phyloP scores from a whole-genome alignment of 2,113 vertebrate genomes.

The Clarias batrachus region DNA sequence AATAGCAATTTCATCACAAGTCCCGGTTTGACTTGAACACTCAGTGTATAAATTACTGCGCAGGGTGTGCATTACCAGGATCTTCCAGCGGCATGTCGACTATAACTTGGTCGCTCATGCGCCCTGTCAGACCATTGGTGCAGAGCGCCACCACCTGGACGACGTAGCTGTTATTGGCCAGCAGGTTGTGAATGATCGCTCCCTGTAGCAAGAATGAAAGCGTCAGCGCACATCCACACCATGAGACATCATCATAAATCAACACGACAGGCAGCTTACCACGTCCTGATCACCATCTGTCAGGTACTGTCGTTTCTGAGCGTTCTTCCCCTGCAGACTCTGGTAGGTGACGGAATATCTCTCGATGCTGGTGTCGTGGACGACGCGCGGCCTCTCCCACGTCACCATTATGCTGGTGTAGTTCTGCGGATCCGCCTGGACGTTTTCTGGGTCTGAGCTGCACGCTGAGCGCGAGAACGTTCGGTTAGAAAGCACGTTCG shows the following conservation, averaged over 20 bases:
- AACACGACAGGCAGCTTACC: slow-evolving; percentile 67
- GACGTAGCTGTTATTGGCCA: slow-evolving; percentile 93
- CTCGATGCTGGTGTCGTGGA: slow-evolving; percentile 89
- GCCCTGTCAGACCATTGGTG: slow-evolving; percentile 86
- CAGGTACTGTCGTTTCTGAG: slow-evolving; percentile 74
- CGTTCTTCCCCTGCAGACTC: slow-evolving; percentile 70
- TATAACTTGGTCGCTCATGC: slow-evolving; percentile 89
- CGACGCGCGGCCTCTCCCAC: slow-evolving; percentile 91
- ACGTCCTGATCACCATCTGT: slow-evolving; percentile 98
- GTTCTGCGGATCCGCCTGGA: slow-evolving; percentile 85
- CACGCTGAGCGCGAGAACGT: slow-evolving; percentile 76
- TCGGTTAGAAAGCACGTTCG: not conserved
- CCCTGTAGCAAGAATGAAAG: slow-evolving; percentile 73
- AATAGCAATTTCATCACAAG: too few relatives aligned
- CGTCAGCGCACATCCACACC: not conserved
- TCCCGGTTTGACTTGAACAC: too few relatives aligned
- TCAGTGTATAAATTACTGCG: not conserved
- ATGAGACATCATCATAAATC: too few relatives aligned
- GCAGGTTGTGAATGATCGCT: slow-evolving; percentile 85
- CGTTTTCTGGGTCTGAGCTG: slow-evolving; percentile 92
- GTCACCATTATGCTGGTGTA: slow-evolving; percentile 91
- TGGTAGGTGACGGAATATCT: slow-evolving; percentile 88
- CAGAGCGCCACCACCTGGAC: slow-evolving; percentile 94
- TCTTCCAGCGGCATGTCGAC: slow-evolving; percentile 92
- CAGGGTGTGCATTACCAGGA: slow-evolving; percentile 74